phyloP scores from a whole-genome alignment of 37 sponge, comb jelly and placozoan species.

The Eunapius fragilis region DNA sequence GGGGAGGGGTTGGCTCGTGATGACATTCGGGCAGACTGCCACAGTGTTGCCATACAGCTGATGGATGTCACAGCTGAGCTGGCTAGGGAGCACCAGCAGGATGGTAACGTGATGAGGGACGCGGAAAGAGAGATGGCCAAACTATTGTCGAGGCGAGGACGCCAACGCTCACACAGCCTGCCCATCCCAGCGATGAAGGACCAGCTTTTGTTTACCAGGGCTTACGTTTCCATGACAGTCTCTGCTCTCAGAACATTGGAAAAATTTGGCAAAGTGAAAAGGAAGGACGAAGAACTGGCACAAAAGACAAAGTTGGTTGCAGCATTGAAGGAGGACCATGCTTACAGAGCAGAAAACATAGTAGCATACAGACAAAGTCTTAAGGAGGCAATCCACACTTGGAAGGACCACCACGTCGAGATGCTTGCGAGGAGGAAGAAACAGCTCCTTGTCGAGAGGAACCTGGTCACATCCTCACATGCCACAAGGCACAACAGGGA shows the following conservation, averaged over 20 bases:
- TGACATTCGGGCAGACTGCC: background rate
- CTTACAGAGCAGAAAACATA: conserved; percentile 21
- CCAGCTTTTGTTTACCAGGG: conserved; percentile 33
- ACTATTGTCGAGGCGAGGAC: background rate
- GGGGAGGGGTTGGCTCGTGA: background rate
- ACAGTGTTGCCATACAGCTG: background rate
- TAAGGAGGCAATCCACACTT: conserved; percentile 20
- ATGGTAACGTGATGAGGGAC: conserved; percentile 30
- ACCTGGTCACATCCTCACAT: background rate
- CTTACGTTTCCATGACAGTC: conserved; percentile 49
- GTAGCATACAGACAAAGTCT: conserved; percentile 23
- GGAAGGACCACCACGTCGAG: conserved; percentile 40
- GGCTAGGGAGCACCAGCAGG: background rate
- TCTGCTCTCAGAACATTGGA: conserved; percentile 38
- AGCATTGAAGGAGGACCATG: conserved; percentile 24
- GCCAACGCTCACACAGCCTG: background rate
- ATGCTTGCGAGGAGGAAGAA: conserved; percentile 1
- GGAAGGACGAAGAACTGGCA: conserved; percentile 9
- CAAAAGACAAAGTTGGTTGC: conserved; percentile 27
- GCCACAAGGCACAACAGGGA: background rate
- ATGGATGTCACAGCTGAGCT: background rate
- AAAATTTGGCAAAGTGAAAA: conserved; percentile 13
- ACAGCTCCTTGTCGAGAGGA: background rate
- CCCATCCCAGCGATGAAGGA: conserved; percentile 44
- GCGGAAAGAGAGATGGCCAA: conserved; percentile 44